Evolutionary conservation across 2,888 invertebrate species (phyloP), one percentile per base, ranked within the genome.

Genomic region (Blastobasis lacticolella): DNA sequence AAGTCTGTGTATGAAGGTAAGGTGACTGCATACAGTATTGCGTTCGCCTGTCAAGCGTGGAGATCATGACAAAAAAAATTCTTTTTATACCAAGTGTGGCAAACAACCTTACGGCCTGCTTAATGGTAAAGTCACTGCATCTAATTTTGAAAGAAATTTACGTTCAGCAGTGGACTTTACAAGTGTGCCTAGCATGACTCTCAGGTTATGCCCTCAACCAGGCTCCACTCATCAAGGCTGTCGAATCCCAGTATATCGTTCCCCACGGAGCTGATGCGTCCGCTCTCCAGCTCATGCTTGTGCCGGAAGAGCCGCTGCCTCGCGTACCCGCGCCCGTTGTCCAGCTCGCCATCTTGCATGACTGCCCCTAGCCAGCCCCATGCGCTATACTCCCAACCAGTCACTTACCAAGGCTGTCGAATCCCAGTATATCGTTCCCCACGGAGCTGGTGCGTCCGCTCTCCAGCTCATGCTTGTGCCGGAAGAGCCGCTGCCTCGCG

Each of bases 321-420:
- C 0, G 99, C 98, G 78, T 95, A 93, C 0, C 98, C 98, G 55
- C 97, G 90, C 0, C 99, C 99, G 88, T 99, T 99, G 87, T 99
- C 99, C 61, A 99, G 90, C 74, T 98, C 98, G 0, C 98, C 98
- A 76, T 99, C 99, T 0, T 99, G 99, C 56, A 99, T 81, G 2
- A 99, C 99, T 37, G 99, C 99, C n/a, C n/a, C n/a, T n/a, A n/a
- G n/a, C n/a, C 49, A 99, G 90, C 44, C 99, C 86, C 0, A 99
- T 99, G 2, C 97, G 98, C 88, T 99, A 99, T 52, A 99, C 99
- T 23, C 99, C 99, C 88, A 99, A 99, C 44, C 99, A 99, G 88
- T 99, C 99, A 8, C 99, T 99, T 45, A 99, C 98, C 2, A 99
- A 99, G 38, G 99, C 99, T 56, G 99, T 97, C 62, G 8, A 40